phyloP scores from a whole-genome alignment of 2,888 invertebrate species.

The Blastobasis lacticolella region DNA sequence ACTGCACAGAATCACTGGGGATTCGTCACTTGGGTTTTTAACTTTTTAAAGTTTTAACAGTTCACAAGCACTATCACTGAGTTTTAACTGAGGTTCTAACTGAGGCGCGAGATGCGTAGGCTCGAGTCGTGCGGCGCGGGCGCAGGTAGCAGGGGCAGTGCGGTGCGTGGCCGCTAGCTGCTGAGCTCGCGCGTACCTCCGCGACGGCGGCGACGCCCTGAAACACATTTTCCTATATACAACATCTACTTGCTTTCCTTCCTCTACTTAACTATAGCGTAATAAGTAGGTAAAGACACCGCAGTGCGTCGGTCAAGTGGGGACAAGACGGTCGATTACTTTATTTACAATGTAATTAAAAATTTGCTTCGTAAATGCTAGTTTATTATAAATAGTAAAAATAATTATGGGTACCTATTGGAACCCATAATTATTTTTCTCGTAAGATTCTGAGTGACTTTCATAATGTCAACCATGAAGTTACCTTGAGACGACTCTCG shows the following conservation, averaged over 20 bases:
- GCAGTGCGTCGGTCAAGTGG: too few relatives aligned
- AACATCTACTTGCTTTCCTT: neutral
- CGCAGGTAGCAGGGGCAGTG: constrained; percentile 59
- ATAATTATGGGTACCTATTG: too few relatives aligned
- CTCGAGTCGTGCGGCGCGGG: constrained; percentile 59
- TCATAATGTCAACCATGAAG: too few relatives aligned
- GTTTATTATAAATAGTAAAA: too few relatives aligned
- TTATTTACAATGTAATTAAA: too few relatives aligned
- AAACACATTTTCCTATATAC: constrained; percentile 23
- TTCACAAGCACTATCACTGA: constrained; percentile 31
- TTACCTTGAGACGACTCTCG: too few relatives aligned
- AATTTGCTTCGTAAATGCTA: too few relatives aligned
- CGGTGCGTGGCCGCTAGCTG: constrained; percentile 44
- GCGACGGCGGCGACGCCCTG: constrained; percentile 66
- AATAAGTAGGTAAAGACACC: too few relatives aligned
- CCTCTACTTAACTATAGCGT: neutral
- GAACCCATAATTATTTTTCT: too few relatives aligned
- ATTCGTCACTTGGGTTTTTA: constrained; percentile 43
- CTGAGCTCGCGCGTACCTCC: constrained; percentile 52
- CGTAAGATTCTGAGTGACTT: too few relatives aligned
- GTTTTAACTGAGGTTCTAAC: constrained; percentile 34
- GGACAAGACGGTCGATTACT: too few relatives aligned
- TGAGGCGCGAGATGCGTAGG: constrained; percentile 49
- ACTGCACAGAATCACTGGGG: constrained; percentile 59
- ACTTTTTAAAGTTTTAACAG: constrained; percentile 27